Percentiles rank a stretch among this genome's conserved stretches.
phyloP scores from a whole-genome alignment of 2,113 vertebrate species.

The Paraplagusia blochii region DNA sequence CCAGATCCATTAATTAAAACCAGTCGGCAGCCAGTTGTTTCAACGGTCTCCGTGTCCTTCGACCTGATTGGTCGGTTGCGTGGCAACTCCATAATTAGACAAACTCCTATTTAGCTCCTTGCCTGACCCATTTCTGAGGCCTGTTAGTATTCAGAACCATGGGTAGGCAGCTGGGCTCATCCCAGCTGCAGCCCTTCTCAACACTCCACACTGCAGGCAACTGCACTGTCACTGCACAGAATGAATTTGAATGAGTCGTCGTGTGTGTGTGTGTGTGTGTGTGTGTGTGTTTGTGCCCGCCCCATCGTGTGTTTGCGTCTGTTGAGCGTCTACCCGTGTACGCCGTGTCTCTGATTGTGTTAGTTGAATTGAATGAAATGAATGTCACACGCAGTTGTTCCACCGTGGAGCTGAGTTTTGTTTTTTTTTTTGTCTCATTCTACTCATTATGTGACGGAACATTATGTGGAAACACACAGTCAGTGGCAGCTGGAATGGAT shows the following conservation, averaged over 20 bases:
- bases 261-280: not conserved
- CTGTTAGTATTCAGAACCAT: slow-evolving; percentile 59
- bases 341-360: slow-evolving; percentile 20
- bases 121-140: slow-evolving; percentile 62
- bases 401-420: slow-evolving; percentile 16
- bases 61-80: slow-evolving; percentile 27
- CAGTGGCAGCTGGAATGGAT: slow-evolving; percentile 41
- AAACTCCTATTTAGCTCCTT: slow-evolving; percentile 57
- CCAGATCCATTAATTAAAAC: slow-evolving; percentile 9
- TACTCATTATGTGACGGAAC: slow-evolving; percentile 10
- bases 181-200: slow-evolving; percentile 45
- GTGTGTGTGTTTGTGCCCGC: not conserved
- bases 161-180: slow-evolving; percentile 49
- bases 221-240: slow-evolving; percentile 47
- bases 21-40: slow-evolving; percentile 23
- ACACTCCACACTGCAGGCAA: slow-evolving; percentile 57
- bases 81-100: slow-evolving; percentile 43
- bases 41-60: slow-evolving; percentile 30
- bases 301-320: slow-evolving; percentile 3
- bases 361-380: slow-evolving; percentile 33
- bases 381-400: slow-evolving; percentile 34
- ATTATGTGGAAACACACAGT: slow-evolving; percentile 34
- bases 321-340: not conserved
- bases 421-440: too few species aligned
- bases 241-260: slow-evolving; percentile 34